Evolutionary conservation across 2,113 vertebrate species (phyloP).

Genomic region (Pseudorhombus dupliciocellatus): DNA sequence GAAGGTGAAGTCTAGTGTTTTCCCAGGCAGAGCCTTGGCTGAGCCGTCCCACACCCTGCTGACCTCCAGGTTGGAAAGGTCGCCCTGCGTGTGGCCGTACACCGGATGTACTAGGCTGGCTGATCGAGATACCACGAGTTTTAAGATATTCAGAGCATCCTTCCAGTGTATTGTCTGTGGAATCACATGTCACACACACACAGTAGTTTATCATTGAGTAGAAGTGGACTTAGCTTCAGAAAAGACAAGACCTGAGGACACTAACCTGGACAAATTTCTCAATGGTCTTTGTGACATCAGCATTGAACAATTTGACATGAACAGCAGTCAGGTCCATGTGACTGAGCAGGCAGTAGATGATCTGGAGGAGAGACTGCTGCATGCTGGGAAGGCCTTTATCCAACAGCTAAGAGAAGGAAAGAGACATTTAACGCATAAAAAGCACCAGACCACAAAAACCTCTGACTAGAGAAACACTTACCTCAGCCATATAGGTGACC

Average conservation of each 20-base stretch:
- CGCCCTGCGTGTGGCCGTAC: slow-evolving; percentile 88
- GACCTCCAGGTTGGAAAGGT: slow-evolving; percentile 93
- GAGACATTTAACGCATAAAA: slow-evolving; percentile 11
- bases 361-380: slow-evolving; percentile 96
- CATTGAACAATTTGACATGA: slow-evolving; percentile 94
- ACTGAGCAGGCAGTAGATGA: slow-evolving; percentile 96
- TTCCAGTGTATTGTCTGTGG: slow-evolving; percentile 94
- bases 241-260: not conserved
- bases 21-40: slow-evolving; percentile 95
- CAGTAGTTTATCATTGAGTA: not conserved
- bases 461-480: slow-evolving; percentile 49
- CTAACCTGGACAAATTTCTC: slow-evolving; percentile 98
- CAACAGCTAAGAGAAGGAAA: slow-evolving; percentile 82
- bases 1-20: slow-evolving; percentile 97
- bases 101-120: slow-evolving; percentile 93
- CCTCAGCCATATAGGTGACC: slow-evolving; percentile 97
- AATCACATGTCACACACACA: slow-evolving; percentile 18
- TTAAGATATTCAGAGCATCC: slow-evolving; percentile 95
- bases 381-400: slow-evolving; percentile 97
- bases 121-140: slow-evolving; percentile 95
- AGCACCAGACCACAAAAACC: not conserved
- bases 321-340: slow-evolving; percentile 94
- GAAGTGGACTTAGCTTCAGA: too few relatives aligned
- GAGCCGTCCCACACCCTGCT: slow-evolving; percentile 94
- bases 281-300: slow-evolving; percentile 95